Conservation (phyloP, 2,797 vertebrate species). For the Labroides dimidiatus region DNA sequence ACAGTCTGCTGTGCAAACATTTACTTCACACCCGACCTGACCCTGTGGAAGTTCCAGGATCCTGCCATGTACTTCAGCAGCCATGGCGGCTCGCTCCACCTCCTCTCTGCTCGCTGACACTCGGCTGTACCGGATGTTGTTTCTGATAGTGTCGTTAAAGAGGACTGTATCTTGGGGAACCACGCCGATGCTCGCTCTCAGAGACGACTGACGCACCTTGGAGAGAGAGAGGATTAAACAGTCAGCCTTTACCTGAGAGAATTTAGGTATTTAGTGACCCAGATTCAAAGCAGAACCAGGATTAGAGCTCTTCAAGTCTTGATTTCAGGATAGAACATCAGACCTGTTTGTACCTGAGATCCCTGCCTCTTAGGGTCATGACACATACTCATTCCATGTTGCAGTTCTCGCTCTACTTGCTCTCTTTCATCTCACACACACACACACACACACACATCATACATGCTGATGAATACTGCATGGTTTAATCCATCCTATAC, state of each 20-base stretch:
- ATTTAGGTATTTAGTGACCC: neutral
- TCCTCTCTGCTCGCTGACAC: constrained; percentile 84
- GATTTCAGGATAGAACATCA: neutral
- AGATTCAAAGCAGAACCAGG: neutral
- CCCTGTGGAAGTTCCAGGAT: constrained; percentile 89
- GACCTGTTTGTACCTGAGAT: neutral
- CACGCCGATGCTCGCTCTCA: constrained; percentile 89
- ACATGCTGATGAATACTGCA: constrained; percentile 62
- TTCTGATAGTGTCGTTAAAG: constrained; percentile 90
- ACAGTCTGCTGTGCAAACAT: too few relatives aligned
- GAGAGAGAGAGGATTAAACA: neutral
- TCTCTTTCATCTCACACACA: neutral
- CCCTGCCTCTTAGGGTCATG: neutral
- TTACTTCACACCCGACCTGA: constrained; percentile 66
- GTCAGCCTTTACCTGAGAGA: fast-evolving
- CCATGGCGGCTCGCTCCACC: constrained; percentile 88
- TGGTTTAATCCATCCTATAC: constrained; percentile 54
- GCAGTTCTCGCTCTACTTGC: constrained; percentile 3
- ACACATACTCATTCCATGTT: neutral
- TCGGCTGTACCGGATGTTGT: constrained; percentile 92
- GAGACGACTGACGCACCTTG: constrained; percentile 88
- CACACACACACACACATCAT: constrained; percentile 2
- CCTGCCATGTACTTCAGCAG: constrained; percentile 89
- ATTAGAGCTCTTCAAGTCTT: neutral
- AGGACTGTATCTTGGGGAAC: constrained; percentile 94